These are phyloP conservation scores for Manis pentadactyla DNA, from an alignment of 2,797 vertebrate species.

Conservation along the genomic window DNA sequence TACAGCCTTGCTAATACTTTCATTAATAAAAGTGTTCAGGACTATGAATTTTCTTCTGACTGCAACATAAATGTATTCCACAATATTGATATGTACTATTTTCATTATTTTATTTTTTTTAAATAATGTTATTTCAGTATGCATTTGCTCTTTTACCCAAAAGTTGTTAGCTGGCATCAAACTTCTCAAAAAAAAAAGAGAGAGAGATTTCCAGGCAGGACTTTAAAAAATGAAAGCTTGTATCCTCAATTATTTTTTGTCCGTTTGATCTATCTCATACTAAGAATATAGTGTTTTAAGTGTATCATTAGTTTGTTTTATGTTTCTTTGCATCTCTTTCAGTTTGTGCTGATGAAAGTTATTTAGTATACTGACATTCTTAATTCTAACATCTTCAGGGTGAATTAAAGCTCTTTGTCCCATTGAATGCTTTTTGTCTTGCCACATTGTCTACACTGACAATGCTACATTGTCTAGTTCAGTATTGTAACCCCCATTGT, in stretches of 20 bases:
- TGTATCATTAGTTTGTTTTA: not conserved
- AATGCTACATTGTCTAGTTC: not conserved
- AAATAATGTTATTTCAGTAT: not conserved
- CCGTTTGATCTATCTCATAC: not conserved
- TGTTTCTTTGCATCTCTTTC: not conserved
- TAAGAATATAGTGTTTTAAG: not conserved
- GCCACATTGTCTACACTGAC: no score
- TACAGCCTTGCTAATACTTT: not conserved
- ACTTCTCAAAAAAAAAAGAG: not conserved
- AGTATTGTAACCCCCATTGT: not conserved
- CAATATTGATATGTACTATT: not conserved
- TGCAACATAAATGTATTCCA: not conserved
- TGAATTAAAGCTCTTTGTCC: not conserved
- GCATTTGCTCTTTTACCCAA: not conserved
- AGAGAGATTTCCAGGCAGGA: not conserved
- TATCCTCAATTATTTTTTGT: not conserved
- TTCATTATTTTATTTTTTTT: not conserved
- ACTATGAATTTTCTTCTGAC: not conserved
- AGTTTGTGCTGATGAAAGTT: not conserved
- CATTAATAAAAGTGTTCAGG: not conserved
- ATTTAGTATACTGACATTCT: not conserved
- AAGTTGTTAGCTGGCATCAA: not conserved
- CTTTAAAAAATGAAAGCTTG: not conserved
- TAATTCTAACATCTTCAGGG: not conserved
- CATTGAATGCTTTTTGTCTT: not conserved